Base-by-base conservation (phyloP, 2,797 vertebrate species). In the Adelosebastes latens region DNA sequence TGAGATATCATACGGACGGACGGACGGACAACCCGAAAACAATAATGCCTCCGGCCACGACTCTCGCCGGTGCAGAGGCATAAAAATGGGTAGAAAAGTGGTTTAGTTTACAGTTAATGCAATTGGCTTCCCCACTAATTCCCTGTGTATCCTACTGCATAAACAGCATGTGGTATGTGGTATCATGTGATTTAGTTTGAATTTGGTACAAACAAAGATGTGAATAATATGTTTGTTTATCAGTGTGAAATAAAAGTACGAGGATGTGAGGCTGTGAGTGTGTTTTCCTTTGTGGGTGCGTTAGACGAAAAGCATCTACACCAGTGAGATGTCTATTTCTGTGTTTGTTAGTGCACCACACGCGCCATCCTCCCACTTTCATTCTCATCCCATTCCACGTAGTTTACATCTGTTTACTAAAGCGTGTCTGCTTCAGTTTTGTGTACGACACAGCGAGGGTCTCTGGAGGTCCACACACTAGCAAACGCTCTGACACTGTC, bases 401-500 rank as follows among this genome's bases (percentile, higher is more conserved):
- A 77, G 86, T 87, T 89, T 88, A 86, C 90, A 91, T 92, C 65
- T 92, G 92, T 92, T 92, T 89, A 84, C 90, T 73, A 74, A 84
- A 76, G 87, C 88, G 52, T 87, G 83, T 89, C 81, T 83, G 13
- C 90, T 83, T 87, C 56, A 55, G 75, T 82, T 86, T 77, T 42
- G 66, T 85, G 83, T 81, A 68, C 66, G 20, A 84, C 80, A 81
- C 77, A 31, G 61, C 13, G 16, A 61, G 61, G 74, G 80, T 87
- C 89, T 90, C 88, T 46, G 36, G 90, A 87, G 92, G 79, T 90
- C 82, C 72, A 61, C 59, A 20, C 72, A 49, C 66, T 29, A 49
- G 59, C 74, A 61, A 46, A 67, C 0, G 14, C 62, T 74, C 69
- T 31, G 1, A 75, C 75, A 27, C 68, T 59, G 80, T 87, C 72